Evolutionary conservation across 2,888 invertebrate species (phyloP), one percentile per base, ranked within the genome.

Genomic region (Acleris literana): DNA sequence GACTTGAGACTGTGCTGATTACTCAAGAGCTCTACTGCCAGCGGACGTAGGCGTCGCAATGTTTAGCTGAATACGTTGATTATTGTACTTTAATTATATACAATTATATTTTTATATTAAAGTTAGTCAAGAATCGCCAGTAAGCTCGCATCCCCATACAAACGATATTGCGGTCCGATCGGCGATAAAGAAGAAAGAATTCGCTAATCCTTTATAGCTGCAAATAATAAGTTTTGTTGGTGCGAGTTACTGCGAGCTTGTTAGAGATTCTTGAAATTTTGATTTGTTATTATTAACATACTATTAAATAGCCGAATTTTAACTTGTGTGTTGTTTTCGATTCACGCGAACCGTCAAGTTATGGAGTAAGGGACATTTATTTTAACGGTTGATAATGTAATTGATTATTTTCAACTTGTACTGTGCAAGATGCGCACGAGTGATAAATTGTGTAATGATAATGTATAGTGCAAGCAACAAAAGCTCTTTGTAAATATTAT

Each of bases 401-500:
- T 72, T 78, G 70, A 76, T 6, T 74, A 75, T 72, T 59, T 76
- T 75, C 79, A 79, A 75, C 69, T 77, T 78, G 83, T 76, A 74
- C 78, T 80, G 80, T 74, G 54, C 56, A 63, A 70, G 70, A 68
- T 70, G 61, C 20, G 48, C 61, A 57, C 43, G 62, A 61, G 56
- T 58, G 60, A 67, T 62, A 63, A 61, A 62, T 61, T 66, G 44
- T 52, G 44, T 62, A 62, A 65, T 63, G 53, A 53, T 44, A 57
- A 46, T 67, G 67, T 58, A 63, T 49, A 67, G 63, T 67, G 58
- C 63, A 63, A 43, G 72, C 78, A 71, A 17, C 46, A 77, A 76
- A 81, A 79, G 74, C 46, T 89, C 88, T 88, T 85, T 88, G 86
- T 91, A 89, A 92, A 91, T 92, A 90, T 92, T 91, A 90, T 92